These are phyloP conservation scores for Phaethon lepturus DNA, from an alignment of 2,113 vertebrate genomes.

Conservation along the genomic window DNA sequence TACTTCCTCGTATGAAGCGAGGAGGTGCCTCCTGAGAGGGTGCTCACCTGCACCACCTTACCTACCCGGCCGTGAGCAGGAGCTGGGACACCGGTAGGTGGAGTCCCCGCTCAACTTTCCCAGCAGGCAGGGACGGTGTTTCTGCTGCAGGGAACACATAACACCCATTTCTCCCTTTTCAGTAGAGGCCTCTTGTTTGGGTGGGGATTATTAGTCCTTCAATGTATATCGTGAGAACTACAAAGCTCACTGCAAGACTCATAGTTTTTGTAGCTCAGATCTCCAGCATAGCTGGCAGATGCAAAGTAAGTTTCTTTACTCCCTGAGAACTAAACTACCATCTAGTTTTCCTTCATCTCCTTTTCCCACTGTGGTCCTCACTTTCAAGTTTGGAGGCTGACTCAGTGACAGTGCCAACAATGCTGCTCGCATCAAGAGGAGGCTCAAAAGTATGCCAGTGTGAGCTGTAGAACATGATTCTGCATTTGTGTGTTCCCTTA, in stretches of 20 bases:
- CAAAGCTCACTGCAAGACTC: not conserved
- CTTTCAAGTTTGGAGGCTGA: not conserved
- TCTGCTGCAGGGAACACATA: too few species aligned
- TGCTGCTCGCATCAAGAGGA: not conserved
- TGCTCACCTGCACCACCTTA: too few species aligned
- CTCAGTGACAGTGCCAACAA: not conserved
- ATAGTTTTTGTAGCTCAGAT: not conserved
- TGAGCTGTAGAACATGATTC: not conserved
- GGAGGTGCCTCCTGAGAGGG: not conserved
- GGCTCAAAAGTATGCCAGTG: accelerated
- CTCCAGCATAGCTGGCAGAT: not conserved
- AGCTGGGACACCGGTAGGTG: not conserved
- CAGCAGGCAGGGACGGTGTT: not conserved
- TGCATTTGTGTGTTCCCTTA: not conserved
- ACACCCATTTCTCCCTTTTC: not conserved
- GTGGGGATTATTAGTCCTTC: not conserved
- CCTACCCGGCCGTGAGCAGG: not conserved
- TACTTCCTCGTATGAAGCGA: accelerated
- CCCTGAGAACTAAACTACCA: not conserved
- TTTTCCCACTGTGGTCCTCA: not conserved
- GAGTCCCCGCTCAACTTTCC: not conserved
- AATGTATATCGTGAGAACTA: accelerated
- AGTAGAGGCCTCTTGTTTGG: not conserved
- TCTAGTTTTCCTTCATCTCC: not conserved
- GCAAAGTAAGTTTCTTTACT: not conserved